Base-by-base conservation (phyloP, 1,140 invertebrate genomes). In the Sinonovacula constricta region DNA sequence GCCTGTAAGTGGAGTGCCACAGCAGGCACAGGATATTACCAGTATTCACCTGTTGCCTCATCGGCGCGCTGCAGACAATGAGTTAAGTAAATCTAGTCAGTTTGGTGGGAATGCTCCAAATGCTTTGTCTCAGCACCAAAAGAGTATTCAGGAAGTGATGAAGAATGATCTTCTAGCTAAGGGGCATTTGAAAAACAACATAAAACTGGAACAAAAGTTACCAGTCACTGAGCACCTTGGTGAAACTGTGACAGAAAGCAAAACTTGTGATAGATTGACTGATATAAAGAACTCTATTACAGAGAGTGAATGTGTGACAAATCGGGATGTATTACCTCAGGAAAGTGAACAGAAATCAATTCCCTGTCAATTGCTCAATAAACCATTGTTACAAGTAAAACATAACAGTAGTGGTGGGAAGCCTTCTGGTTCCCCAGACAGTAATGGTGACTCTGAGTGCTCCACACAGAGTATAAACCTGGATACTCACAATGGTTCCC, bases 401-500 rank as follows among this genome's bases (percentile, higher is more conserved):
- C 75, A 78, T 62, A 54, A 78, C 49, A 78, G 45, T 78, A 26
- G 36, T 14, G 33, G 33, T 28, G 56, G 36, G 28, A 69, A 63
- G 28, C 49, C 66, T 30, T 69, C 75, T 28, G 65, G 54, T 22
- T 78, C 75, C 7, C 75, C 75, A n/a, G 75, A 78, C 24, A 78
- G 67, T 70, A 78, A 78, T 34, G 83, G 70, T 34, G 81, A 82
- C 56, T 82, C 84, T 22, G 87, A 87, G 60, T 84, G 79, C 67
- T 88, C 88, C 45, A 88, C 81, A 60, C 85, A 88, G 36, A 85
- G 85, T 77, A 78, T 81, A 76, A 79, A 85, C 54, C 69, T 80
- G 63, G 68, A 81, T 78, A 78, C 83, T 81, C 86, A 86, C 65
- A 79, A 79, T 81, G 57, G 54, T 28, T 54, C 79, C 2, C 65